Percentiles rank a stretch among this genome's conserved stretches.
These are phyloP conservation scores for Xyrauchen texanus DNA, from an alignment of 2,113 vertebrate genomes.

Conservation along the genomic window DNA sequence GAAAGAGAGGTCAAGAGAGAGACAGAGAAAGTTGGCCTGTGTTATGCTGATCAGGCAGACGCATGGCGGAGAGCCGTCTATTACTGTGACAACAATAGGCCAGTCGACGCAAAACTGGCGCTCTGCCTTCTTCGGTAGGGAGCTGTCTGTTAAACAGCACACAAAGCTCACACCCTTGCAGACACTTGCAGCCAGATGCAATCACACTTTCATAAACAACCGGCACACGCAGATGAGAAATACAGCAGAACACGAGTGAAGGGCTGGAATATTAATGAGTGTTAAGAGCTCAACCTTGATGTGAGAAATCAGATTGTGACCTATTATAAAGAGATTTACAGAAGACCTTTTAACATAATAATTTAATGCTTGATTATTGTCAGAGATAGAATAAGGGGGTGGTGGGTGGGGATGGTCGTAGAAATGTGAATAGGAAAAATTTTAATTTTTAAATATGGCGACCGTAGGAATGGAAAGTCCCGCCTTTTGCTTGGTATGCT, in stretches of 20 bases:
- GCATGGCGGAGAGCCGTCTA: slow-evolving; percentile 43
- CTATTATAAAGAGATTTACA: no score
- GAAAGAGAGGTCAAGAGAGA: slow-evolving; percentile 13
- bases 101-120: slow-evolving; percentile 27
- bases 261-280: slow-evolving; percentile 12
- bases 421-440: no score
- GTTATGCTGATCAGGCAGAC: slow-evolving; percentile 54
- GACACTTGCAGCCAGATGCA: slow-evolving; percentile 22
- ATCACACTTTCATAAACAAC: background rate
- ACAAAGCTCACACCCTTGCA: slow-evolving; percentile 1
- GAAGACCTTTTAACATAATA: no score
- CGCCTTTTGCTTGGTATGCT: no score
- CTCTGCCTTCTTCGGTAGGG: slow-evolving; percentile 47
- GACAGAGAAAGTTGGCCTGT: slow-evolving; percentile 20
- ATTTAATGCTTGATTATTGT: no score
- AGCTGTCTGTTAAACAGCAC: slow-evolving; percentile 34
- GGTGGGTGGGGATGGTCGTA: no score
- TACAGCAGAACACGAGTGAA: background rate
- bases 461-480: no score
- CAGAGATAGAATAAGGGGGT: no score
- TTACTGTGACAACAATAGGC: slow-evolving; percentile 52
- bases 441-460: no score
- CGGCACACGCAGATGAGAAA: background rate
- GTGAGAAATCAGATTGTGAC: background rate
- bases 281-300: background rate